Conservation (phyloP, 2,888 invertebrate genomes). For the Colostygia pectinataria region DNA sequence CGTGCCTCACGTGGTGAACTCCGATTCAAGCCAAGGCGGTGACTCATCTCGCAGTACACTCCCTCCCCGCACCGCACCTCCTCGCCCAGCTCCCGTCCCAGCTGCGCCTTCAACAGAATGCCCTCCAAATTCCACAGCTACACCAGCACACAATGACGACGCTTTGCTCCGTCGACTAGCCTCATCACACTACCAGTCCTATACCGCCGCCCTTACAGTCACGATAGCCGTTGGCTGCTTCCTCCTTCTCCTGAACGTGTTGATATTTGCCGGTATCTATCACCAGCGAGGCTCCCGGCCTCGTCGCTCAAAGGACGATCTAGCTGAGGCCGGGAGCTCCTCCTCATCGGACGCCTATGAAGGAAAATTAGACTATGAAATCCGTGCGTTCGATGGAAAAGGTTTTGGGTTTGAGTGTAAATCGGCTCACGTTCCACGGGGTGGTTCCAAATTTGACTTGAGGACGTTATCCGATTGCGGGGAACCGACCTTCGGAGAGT, state of each 20-base stretch:
- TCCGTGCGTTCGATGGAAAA: slow-evolving; percentile 79
- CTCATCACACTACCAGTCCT: slow-evolving; percentile 93
- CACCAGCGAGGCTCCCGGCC: slow-evolving; percentile 90
- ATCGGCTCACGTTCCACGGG: slow-evolving; percentile 79
- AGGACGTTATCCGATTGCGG: slow-evolving; percentile 80
- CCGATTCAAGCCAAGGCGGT: slow-evolving; percentile 55
- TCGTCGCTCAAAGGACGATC: slow-evolving; percentile 89
- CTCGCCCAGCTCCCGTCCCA: slow-evolving; percentile 64
- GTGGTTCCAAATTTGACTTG: slow-evolving; percentile 75
- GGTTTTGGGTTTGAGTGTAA: slow-evolving; percentile 83
- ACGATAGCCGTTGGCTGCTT: slow-evolving; percentile 94
- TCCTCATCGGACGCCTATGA: slow-evolving; percentile 86
- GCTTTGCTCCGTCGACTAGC: slow-evolving; percentile 89
- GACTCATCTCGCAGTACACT: slow-evolving; percentile 58
- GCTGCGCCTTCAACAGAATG: slow-evolving; percentile 87
- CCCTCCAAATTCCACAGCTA: slow-evolving; percentile 84
- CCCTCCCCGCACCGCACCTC: slow-evolving; percentile 73
- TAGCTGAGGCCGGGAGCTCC: slow-evolving; percentile 88
- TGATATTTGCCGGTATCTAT: slow-evolving; percentile 95
- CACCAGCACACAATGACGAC: slow-evolving; percentile 82
- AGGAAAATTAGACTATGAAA: slow-evolving; percentile 80
- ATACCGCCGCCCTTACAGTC: slow-evolving; percentile 93
- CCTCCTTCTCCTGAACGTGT: slow-evolving; percentile 89
- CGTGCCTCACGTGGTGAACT: slow-evolving; percentile 80
- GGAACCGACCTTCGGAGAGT: slow-evolving; percentile 84